Evolutionary conservation across 2,113 vertebrate species (phyloP).

Genomic region (Macquaria australasica): DNA sequence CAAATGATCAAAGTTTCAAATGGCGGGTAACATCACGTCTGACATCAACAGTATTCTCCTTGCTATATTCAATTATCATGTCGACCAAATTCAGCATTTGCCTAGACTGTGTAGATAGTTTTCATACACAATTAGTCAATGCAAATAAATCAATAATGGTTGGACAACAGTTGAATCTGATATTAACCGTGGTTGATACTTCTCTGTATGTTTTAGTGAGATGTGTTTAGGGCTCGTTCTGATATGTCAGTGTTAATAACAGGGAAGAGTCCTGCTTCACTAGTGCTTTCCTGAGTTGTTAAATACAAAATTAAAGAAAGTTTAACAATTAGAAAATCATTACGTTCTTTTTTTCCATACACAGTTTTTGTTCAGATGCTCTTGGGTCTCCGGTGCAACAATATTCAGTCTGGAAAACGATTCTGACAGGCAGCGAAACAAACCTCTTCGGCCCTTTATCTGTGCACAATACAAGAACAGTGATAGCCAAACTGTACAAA

Average conservation of each 20-base stretch:
- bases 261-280: constrained; percentile 54
- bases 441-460: constrained; percentile 29
- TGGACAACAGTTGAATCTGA: constrained; percentile 13
- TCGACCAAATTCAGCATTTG: constrained; percentile 3
- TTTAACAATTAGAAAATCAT: constrained; percentile 64
- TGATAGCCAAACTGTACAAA: constrained; percentile 49
- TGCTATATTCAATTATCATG: background rate
- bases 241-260: constrained; percentile 50
- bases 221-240: constrained; percentile 42
- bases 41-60: constrained; percentile 4
- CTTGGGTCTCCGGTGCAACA: constrained; percentile 35
- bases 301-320: constrained; percentile 83
- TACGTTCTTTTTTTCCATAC: constrained; percentile 45
- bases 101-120: constrained; percentile 1
- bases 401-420: constrained; percentile 22
- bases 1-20: constrained; percentile 4
- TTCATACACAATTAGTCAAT: constrained; percentile 17
- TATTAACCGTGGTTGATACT: constrained; percentile 18
- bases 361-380: constrained; percentile 46
- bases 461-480: constrained; percentile 36
- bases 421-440: constrained; percentile 36
- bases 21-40: constrained; percentile 1
- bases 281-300: constrained; percentile 93
- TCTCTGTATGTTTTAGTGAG: constrained; percentile 43
- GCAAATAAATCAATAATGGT: constrained; percentile 15